Base-by-base conservation (phyloP, 2,888 invertebrate genomes). In the Callyntrura sp. region DNA sequence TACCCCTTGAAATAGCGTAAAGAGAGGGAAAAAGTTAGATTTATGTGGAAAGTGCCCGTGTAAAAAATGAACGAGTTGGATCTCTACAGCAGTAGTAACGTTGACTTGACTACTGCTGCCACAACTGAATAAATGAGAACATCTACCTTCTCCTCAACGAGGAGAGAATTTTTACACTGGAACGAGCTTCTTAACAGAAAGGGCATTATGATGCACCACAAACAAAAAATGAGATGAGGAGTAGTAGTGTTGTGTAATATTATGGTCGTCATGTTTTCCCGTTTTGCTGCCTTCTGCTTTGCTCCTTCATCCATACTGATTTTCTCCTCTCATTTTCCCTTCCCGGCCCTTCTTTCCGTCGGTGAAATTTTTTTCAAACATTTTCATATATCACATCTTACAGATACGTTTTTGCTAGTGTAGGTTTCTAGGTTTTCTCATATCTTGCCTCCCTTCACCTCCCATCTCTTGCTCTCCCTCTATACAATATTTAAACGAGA, bases 401-500 rank as follows among this genome's bases (percentile, higher is more conserved):
- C 35, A 35, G 2, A 35, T 2, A 35, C 3, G 35, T n/a, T n/a
- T n/a, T n/a, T n/a, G n/a, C n/a, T n/a, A n/a, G n/a, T n/a, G n/a
- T n/a, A n/a, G n/a, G n/a, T n/a, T n/a, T n/a, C n/a, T n/a, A 35
- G 35, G 48, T 17, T 23, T 6, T 45, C 11, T 48, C 48, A 43
- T 57, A 57, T 57, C 57, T 55, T 57, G 51, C 55, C 55, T 78
- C 51, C 20, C 55, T 45, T 28, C 17, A 20, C 65, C 65, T 65
- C 65, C 48, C n/a, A 17, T 48, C 45, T 48, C 60, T n/a, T n/a
- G n/a, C n/a, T 76, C 76, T 48, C 8, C 76, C n/a, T 28, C n/a
- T 48, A 25, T 65, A 48, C n/a, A 68, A 68, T 83, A 68, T 83
- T 55, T 51, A 83, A 65, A 57, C 12, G 55, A 85, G 88, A 78